Conservation (phyloP, 2,888 invertebrate genomes). For the Metellina segmentata region DNA sequence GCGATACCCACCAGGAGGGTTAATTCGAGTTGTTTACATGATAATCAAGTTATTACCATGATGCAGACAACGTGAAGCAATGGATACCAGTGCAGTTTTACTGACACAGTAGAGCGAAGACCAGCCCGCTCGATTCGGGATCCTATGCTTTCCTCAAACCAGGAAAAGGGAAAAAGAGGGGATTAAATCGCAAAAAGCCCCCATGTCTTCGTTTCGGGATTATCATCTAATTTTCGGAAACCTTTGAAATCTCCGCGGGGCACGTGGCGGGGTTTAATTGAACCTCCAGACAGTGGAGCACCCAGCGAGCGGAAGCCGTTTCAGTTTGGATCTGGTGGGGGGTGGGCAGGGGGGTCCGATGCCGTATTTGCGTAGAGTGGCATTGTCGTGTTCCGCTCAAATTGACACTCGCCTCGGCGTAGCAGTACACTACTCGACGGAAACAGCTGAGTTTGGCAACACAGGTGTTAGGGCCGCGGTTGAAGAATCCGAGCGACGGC, state of each 20-base stretch:
- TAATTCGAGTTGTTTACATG: too few relatives aligned
- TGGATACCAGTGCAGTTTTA: too few relatives aligned
- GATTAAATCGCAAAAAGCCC: slow-evolving; percentile 11
- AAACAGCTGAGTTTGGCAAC: slow-evolving; percentile 68
- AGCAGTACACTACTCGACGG: slow-evolving; percentile 66
- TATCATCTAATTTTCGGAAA: slow-evolving; percentile 71
- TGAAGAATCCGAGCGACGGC: not conserved
- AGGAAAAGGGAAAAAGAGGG: not conserved
- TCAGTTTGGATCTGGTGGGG: slow-evolving; percentile 46
- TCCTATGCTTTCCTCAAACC: not conserved
- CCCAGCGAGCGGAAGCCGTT: slow-evolving; percentile 66
- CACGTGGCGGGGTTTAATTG: slow-evolving; percentile 66
- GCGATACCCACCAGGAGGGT: too few relatives aligned
- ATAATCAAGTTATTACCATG: too few relatives aligned
- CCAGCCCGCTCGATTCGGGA: not conserved
- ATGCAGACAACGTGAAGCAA: too few relatives aligned
- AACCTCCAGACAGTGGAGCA: slow-evolving; percentile 7
- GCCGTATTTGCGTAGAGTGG: slow-evolving; percentile 53
- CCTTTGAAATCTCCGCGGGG: slow-evolving; percentile 62
- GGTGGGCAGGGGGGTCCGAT: slow-evolving; percentile 5
- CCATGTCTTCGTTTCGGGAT: slow-evolving; percentile 19
- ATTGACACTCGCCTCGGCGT: slow-evolving; percentile 46
- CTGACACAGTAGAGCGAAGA: too few relatives aligned
- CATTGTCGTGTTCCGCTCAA: slow-evolving; percentile 58
- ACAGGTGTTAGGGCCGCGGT: slow-evolving; percentile 58